These are phyloP conservation scores for Triplophysa siluroides DNA, from an alignment of 2,113 vertebrate genomes.

Conservation along the genomic window DNA sequence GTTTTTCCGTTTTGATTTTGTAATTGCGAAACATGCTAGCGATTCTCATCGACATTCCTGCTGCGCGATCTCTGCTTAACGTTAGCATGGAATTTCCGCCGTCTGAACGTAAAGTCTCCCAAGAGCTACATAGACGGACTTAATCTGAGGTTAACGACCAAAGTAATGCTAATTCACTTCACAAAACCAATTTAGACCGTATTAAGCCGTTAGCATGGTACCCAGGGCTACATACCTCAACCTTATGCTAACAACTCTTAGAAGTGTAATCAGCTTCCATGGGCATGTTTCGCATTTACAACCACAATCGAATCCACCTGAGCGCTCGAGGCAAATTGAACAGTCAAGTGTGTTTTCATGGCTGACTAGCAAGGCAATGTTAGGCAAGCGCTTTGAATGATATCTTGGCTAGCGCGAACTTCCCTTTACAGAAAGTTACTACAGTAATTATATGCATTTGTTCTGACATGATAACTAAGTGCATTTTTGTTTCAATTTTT, in stretches of 20 bases:
- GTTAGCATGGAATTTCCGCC: not conserved
- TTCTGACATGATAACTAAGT: too few relatives aligned
- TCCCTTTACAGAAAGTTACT: not conserved
- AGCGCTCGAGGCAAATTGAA: slow-evolving; percentile 13
- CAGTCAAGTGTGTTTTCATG: not conserved
- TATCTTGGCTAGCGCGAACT: not conserved
- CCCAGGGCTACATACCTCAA: slow-evolving; percentile 37
- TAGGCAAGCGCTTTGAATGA: not conserved
- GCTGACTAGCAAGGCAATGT: not conserved
- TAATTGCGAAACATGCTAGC: not conserved
- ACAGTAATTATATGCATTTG: too few relatives aligned
- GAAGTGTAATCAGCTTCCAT: slow-evolving; percentile 34
- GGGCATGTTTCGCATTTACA: slow-evolving; percentile 4
- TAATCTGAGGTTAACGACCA: slow-evolving; percentile 23
- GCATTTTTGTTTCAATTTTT: too few relatives aligned
- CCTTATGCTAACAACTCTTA: slow-evolving; percentile 35
- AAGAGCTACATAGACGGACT: not conserved
- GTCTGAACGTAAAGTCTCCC: slow-evolving; percentile 9
- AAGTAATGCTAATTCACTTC: slow-evolving; percentile 33
- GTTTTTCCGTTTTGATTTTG: slow-evolving; percentile 1
- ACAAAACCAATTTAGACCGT: slow-evolving; percentile 24
- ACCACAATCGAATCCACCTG: slow-evolving; percentile 3
- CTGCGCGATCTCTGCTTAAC: not conserved
- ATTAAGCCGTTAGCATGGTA: slow-evolving; percentile 23
- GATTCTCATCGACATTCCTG: not conserved